A percentile compares a stretch with the other conserved stretches of the same genome.
phyloP scores from a whole-genome alignment of 2,113 vertebrate genomes.

The Aptenodytes forsteri region DNA sequence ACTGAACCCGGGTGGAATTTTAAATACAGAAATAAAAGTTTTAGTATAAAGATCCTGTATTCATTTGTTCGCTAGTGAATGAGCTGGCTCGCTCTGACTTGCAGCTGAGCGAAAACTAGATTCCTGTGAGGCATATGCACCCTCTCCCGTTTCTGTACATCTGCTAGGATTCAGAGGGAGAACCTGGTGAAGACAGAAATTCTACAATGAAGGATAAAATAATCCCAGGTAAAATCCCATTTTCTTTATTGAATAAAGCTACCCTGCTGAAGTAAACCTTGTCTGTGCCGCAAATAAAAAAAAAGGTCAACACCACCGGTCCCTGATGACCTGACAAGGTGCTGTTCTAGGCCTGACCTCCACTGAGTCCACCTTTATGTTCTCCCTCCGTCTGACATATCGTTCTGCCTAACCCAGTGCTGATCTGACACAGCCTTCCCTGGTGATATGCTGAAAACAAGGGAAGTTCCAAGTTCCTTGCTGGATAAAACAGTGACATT shows the following conservation, averaged over 20 bases:
- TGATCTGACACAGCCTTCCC: neutral
- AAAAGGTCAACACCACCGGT: rapidly evolving
- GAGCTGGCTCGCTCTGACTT: neutral
- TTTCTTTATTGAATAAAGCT: neutral
- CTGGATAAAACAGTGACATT: neutral
- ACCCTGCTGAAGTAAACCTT: neutral
- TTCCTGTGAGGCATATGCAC: neutral
- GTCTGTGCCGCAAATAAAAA: neutral
- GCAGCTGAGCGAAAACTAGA: neutral
- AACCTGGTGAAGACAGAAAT: neutral
- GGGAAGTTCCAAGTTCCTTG: neutral
- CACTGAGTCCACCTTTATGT: neutral
- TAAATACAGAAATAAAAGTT: constrained; percentile 12
- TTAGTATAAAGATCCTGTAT: neutral
- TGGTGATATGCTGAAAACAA: neutral
- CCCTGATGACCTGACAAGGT: rapidly evolving
- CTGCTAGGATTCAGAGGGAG: neutral
- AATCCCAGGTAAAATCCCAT: neutral
- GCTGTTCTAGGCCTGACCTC: neutral
- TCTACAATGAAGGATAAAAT: neutral
- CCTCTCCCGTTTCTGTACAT: neutral
- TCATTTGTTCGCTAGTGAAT: neutral
- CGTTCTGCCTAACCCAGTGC: neutral
- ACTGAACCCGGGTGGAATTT: neutral
- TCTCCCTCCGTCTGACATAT: neutral